phyloP scores from a whole-genome alignment of 1,140 invertebrate genomes.

The Drosophila nigromelanica region DNA sequence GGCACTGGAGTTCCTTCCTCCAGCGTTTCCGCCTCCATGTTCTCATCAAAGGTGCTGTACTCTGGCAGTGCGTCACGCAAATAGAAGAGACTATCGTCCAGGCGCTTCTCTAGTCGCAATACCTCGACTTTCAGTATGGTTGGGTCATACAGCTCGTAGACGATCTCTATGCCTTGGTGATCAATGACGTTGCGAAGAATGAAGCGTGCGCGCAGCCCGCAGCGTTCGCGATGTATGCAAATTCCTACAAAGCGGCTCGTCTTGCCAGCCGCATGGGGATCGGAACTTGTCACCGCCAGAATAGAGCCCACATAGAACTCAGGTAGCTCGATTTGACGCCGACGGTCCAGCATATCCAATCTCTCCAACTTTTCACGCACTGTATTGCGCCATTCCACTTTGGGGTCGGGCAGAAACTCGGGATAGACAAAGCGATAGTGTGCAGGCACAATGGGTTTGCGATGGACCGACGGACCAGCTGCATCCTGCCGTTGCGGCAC shows the following conservation, averaged over 20 bases:
- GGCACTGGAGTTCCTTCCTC: slow-evolving; percentile 92
- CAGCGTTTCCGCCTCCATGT: slow-evolving; percentile 94
- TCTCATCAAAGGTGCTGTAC: slow-evolving; percentile 96
- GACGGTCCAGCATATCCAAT: slow-evolving; percentile 94
- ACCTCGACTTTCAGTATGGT: slow-evolving; percentile 95
- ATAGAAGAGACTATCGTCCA: slow-evolving; percentile 96
- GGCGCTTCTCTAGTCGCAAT: slow-evolving; percentile 94
- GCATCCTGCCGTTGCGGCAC: slow-evolving; percentile 28
- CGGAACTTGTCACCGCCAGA: slow-evolving; percentile 95
- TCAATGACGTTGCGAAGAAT: slow-evolving; percentile 97
- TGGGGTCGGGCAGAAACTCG: slow-evolving; percentile 97
- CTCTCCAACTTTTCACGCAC: slow-evolving; percentile 95
- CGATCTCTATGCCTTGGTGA: slow-evolving; percentile 90
- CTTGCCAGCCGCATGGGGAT: slow-evolving; percentile 94
- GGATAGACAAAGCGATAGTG: slow-evolving; percentile 93
- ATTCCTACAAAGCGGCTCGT: slow-evolving; percentile 96
- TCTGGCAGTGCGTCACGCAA: slow-evolving; percentile 96
- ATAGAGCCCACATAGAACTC: slow-evolving; percentile 99
- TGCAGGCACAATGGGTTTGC: slow-evolving; percentile 76
- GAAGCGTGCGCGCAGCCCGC: slow-evolving; percentile 93
- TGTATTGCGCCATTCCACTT: slow-evolving; percentile 90
- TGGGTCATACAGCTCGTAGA: slow-evolving; percentile 97
- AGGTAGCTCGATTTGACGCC: slow-evolving; percentile 92
- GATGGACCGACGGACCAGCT: background rate
- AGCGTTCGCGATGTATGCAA: slow-evolving; percentile 93